These are phyloP conservation scores for Okamejei kenojei DNA, from an alignment of 2,797 vertebrate species.

Conservation along the genomic window DNA sequence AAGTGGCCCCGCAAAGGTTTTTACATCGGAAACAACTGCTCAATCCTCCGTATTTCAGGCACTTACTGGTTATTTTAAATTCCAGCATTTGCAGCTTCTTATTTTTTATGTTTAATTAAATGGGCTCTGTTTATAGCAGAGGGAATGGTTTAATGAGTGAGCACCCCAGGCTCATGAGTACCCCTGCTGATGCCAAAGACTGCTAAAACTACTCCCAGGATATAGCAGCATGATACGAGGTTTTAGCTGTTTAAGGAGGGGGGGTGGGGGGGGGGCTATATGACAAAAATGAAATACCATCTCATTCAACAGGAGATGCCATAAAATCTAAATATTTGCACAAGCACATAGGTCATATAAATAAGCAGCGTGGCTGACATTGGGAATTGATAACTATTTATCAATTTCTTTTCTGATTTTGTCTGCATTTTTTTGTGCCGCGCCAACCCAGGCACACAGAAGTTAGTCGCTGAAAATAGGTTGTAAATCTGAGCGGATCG, in stretches of 20 bases:
- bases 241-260: background rate
- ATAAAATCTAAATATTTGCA: background rate
- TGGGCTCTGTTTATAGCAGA: background rate
- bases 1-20: background rate
- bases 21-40: background rate
- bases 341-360: background rate
- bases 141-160: constrained; percentile 20
- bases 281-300: background rate
- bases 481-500: constrained; percentile 13
- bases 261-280: background rate
- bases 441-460: background rate
- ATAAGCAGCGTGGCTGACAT: background rate
- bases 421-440: background rate
- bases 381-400: background rate
- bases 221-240: background rate
- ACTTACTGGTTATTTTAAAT: constrained; percentile 7
- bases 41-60: background rate
- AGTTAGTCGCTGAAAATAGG: constrained; percentile 19
- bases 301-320: background rate
- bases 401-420: background rate
- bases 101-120: background rate
- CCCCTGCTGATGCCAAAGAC: constrained; percentile 14
- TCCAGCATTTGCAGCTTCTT: background rate
- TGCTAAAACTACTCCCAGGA: background rate
- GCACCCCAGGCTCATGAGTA: background rate